A percentile compares a stretch with the other conserved stretches of the same genome.
These are phyloP conservation scores for Eilema sororculum DNA, from an alignment of 2,888 invertebrate genomes.

Conservation along the genomic window DNA sequence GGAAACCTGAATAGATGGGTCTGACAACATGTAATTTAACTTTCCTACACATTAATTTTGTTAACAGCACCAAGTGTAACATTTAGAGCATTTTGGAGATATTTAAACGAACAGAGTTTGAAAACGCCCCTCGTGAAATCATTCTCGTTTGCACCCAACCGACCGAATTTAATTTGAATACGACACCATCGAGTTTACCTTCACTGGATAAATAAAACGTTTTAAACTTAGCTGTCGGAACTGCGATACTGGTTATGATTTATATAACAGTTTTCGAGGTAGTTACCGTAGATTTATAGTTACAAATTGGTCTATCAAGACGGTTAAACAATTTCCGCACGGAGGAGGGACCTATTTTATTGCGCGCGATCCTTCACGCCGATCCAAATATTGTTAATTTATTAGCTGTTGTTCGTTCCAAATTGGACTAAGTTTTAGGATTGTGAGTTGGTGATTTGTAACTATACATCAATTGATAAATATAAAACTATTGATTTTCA, in stretches of 20 bases:
- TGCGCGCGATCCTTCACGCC: conserved; percentile 33
- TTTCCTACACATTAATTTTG: conserved; percentile 51
- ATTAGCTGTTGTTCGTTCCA: conserved; percentile 21
- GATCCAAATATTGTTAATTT: conserved; percentile 39
- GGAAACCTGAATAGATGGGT: conserved; percentile 20
- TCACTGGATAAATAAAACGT: conserved; percentile 36
- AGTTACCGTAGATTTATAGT: conserved; percentile 48
- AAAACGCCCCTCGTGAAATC: conserved; percentile 56
- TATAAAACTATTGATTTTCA: background rate
- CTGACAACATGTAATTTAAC: conserved; percentile 49
- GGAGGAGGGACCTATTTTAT: conserved; percentile 50
- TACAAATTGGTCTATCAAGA: conserved; percentile 55
- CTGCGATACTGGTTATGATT: conserved; percentile 41
- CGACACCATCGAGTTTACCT: conserved; percentile 29
- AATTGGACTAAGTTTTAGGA: conserved; percentile 29
- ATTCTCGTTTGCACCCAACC: conserved; percentile 45
- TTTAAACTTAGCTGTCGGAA: conserved; percentile 42
- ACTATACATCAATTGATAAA: background rate
- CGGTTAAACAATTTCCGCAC: conserved; percentile 50
- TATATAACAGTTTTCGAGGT: conserved; percentile 43
- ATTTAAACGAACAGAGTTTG: conserved; percentile 42
- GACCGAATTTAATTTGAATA: conserved; percentile 57
- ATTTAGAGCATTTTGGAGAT: conserved; percentile 41
- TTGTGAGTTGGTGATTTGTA: conserved; percentile 16
- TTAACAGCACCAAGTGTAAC: conserved; percentile 47